Base-by-base conservation (phyloP, 2,888 invertebrate species). In the Unio delphinus region DNA sequence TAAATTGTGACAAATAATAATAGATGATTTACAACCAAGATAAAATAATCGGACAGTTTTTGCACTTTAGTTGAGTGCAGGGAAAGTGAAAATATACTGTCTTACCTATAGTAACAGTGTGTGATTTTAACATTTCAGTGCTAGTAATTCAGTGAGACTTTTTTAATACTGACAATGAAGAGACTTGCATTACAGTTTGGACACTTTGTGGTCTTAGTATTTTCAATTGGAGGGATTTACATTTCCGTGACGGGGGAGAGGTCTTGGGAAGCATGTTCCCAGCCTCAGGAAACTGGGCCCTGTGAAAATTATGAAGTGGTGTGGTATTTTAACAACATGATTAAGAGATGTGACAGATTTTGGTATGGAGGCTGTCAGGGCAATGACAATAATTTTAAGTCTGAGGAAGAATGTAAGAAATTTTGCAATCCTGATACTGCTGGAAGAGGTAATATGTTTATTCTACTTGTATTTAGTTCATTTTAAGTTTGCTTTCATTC, bases 351-450 rank as follows among this genome's bases (percentile, higher is more conserved):
- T 85, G 91, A 92, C 56, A 92, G 92, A 83, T 97, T 97, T 91
- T 90, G 92, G 80, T 96, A 93, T 81, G 93, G 92, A 20, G 88
- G 90, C 3, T 90, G 90, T 76, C 85, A 81, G 6, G 89, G 90
- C 7, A 89, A 89, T 72, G 83, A 78, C 20, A 89, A 90, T 72
- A 75, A 85, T 26, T 98, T 97, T 91, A 92, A 92, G 72, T 93
- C 93, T n/a, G 93, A 95, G 87, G 94, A 94, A 65, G 95, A 96
- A 70, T 98, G 98, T 87, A 93, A 94, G 55, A 57, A 62, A 11
- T 63, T 66, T 28, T 81, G 81, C 63, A 63, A 61, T 30, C 61
- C 65, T 30, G 69, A 63, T 55, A 64, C 57, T 34, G 69, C 61
- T 56, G 75, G 73, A 45, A 69, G 69, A 74, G 75, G 78, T 78